These are phyloP conservation scores for Mus musculus DNA, from an alignment of 2,113 vertebrate genomes.

Conservation along the genomic window DNA sequence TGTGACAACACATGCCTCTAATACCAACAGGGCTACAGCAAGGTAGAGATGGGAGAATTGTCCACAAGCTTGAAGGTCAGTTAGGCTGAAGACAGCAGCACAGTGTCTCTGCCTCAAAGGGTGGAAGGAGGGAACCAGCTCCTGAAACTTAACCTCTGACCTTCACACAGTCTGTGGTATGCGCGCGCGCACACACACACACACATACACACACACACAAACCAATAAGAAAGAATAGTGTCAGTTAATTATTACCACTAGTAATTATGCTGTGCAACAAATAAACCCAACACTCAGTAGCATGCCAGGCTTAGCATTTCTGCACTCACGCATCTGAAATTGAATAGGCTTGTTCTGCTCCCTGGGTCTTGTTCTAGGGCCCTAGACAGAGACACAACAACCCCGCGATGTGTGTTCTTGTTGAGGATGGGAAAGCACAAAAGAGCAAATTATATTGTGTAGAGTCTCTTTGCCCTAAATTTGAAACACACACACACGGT, in stretches of 20 bases:
- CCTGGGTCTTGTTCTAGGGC: not conserved
- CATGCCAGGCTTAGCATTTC: not conserved
- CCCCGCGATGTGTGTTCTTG: not conserved
- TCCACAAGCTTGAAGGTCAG: not conserved
- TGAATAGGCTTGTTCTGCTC: not conserved
- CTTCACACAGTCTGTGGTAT: not conserved
- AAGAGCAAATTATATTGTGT: not conserved
- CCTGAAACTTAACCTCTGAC: not conserved
- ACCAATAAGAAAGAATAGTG: not conserved
- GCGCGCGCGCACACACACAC: not conserved
- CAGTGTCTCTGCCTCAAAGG: not conserved
- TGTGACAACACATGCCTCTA: not conserved
- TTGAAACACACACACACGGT: not conserved
- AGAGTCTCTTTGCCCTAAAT: not conserved
- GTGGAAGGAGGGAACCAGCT: not conserved
- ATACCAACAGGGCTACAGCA: not conserved
- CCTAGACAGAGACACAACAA: not conserved
- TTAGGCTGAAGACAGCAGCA: not conserved
- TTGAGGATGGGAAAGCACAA: slow-evolving; percentile 8
- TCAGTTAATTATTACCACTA: not conserved
- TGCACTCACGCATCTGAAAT: not conserved
- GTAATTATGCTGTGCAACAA: slow-evolving; percentile 46
- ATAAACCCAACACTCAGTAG: not conserved
- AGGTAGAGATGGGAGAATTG: not conserved
- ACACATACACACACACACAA: not conserved